Conservation (phyloP, 1,140 invertebrate genomes). For the Bombus huntii region DNA sequence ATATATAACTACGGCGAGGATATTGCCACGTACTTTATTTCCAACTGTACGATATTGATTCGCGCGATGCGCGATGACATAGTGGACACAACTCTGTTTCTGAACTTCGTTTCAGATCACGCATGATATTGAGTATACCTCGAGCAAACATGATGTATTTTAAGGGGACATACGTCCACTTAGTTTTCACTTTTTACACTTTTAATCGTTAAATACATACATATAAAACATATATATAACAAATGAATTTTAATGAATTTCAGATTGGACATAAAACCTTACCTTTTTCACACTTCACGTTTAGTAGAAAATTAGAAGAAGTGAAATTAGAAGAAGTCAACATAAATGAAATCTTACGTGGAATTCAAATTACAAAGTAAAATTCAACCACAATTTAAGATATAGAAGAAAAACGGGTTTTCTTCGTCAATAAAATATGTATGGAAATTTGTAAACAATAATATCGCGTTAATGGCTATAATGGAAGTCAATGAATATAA, state of each 20-base stretch:
- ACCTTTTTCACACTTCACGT: neutral
- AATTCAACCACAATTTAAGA: neutral
- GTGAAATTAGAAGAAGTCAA: too few species aligned
- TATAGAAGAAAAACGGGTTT: neutral
- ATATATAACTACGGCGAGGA: constrained; percentile 36
- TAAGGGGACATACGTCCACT: neutral
- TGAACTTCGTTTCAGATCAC: constrained; percentile 16
- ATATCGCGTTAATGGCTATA: neutral
- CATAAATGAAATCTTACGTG: too few species aligned
- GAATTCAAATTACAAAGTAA: neutral
- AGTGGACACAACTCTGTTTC: neutral
- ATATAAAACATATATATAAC: neutral
- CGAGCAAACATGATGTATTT: too few species aligned
- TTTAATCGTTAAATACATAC: neutral
- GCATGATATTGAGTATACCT: too few species aligned
- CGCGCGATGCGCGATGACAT: neutral
- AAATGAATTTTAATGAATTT: neutral
- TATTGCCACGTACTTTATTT: constrained; percentile 46
- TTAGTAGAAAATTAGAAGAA: neutral
- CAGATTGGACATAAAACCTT: neutral
- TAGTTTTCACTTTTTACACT: neutral
- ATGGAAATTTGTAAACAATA: neutral
- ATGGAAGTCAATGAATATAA: neutral
- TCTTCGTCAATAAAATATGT: neutral
- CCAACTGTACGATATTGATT: constrained; percentile 31